Conservation (phyloP, 2,888 invertebrate species). For the Amphimallon solstitiale region DNA sequence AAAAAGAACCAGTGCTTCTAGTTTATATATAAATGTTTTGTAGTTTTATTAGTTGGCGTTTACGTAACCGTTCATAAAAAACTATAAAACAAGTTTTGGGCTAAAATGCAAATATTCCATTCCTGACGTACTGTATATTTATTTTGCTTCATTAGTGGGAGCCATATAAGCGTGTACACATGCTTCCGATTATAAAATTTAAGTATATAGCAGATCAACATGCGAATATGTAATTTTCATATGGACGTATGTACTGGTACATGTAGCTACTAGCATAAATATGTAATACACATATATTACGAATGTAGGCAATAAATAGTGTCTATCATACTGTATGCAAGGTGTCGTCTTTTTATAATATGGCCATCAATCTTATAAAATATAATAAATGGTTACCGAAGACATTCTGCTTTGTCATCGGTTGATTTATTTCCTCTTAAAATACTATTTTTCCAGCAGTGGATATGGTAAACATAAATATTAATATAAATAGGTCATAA, state of each 20-base stretch:
- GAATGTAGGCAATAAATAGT: slow-evolving; percentile 3
- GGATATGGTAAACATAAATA: slow-evolving; percentile 12
- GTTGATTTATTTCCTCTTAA: slow-evolving; percentile 34
- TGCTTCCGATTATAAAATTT: background rate
- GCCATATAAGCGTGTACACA: background rate
- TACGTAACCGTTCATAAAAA: background rate
- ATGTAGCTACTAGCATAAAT: background rate
- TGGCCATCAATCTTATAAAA: slow-evolving; percentile 26
- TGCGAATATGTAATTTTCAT: background rate
- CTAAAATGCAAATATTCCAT: background rate
- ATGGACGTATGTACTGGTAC: background rate
- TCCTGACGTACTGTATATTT: background rate
- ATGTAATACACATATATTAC: too few species aligned
- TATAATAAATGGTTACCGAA: slow-evolving; percentile 34
- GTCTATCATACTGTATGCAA: slow-evolving; percentile 22
- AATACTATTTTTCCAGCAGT: slow-evolving; percentile 4
- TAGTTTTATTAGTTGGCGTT: background rate
- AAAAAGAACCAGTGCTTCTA: too few species aligned
- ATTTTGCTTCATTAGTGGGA: background rate
- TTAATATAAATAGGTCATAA: slow-evolving; percentile 2
- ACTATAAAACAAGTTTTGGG: background rate
- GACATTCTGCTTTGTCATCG: slow-evolving; percentile 33
- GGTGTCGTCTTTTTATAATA: slow-evolving; percentile 31
- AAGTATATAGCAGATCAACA: background rate
- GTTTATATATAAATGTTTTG: background rate